A percentile compares a stretch with the other conserved stretches of the same genome.
phyloP scores from a whole-genome alignment of 2,797 vertebrate genomes.

The Moxostoma hubbsi region DNA sequence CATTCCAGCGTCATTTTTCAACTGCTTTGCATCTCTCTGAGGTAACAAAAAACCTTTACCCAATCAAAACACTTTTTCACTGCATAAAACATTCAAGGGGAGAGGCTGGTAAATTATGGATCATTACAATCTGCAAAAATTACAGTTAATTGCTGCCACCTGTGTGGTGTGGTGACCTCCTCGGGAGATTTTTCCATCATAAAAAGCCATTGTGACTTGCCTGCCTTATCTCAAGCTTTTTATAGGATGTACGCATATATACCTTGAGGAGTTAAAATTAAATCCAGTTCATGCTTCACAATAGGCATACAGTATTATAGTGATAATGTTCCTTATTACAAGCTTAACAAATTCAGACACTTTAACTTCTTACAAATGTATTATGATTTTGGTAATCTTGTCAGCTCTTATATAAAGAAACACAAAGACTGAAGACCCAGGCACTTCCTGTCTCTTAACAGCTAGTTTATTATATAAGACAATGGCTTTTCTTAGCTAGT shows the following conservation, averaged over 20 bases:
- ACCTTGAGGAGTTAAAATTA: not conserved
- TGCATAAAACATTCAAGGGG: conserved; percentile 74
- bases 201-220: conserved; percentile 71
- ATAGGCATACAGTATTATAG: not conserved
- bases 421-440: conserved; percentile 35
- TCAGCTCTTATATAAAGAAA: too few species aligned
- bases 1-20: conserved; percentile 50
- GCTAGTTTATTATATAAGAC: conserved; percentile 81
- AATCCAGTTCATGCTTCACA: not conserved
- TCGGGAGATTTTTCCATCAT: conserved; percentile 82
- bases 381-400: too few species aligned
- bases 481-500: conserved; percentile 80
- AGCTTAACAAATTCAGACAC: not conserved
- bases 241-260: not conserved
- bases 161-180: conserved; percentile 85
- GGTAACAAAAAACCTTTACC: conserved; percentile 73
- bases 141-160: conserved; percentile 91
- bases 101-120: conserved; percentile 81
- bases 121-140: conserved; percentile 88
- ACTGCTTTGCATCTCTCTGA: conserved; percentile 59
- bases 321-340: not conserved
- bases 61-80: conserved; percentile 77
- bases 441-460: not conserved
- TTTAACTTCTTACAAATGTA: too few species aligned
- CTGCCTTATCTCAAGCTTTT: conserved; percentile 55